Base-by-base conservation (phyloP, 2,888 invertebrate species). In the Epinotia nisella region DNA sequence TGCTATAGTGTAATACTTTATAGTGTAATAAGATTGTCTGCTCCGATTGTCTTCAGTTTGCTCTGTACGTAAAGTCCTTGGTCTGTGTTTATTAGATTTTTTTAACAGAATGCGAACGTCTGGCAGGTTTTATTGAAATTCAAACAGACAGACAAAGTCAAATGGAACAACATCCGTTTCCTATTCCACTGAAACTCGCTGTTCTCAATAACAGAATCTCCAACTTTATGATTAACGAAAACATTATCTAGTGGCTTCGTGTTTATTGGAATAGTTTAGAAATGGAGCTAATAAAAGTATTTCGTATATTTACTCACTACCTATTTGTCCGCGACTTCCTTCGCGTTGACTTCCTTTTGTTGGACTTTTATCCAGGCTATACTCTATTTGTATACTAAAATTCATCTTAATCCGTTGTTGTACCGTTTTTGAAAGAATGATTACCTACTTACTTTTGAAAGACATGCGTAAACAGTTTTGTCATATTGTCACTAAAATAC, bases 81-180 rank as follows among this genome's bases (percentile, higher is more conserved):
- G 45, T 39, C 53, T 68, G 17, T 71, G 71, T 72, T 72, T 72
- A 68, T 62, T 79, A 81, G 81, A 80, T 81, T 82, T 80, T 85
- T 80, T 85, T 81, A 76, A 70, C 73, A 78, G 78, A 78, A 76
- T 75, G 79, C 75, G 77, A 76, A 77, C 78, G 82, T 81, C 83
- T 84, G 83, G 82, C 78, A 70, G 78, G 81, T 86, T 87, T 85
- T 86, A 85, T 84, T 85, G 80, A 77, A 83, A 82, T 80, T 78
- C 79, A 83, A 85, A 86, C 83, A 83, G 80, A 81, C 78, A 86
- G 77, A 82, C 84, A 88, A 84, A 88, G 83, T 82, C 80, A 81
- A 83, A 85, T 85, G 79, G 76, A 83, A 84, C 81, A 87, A 88
- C 90, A 91, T 91, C 91, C 90, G 90, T 85, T 92, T 90, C 90